Evolutionary conservation across 2,797 vertebrate species (phyloP).

Genomic region (Lithobates sylvaticus): DNA sequence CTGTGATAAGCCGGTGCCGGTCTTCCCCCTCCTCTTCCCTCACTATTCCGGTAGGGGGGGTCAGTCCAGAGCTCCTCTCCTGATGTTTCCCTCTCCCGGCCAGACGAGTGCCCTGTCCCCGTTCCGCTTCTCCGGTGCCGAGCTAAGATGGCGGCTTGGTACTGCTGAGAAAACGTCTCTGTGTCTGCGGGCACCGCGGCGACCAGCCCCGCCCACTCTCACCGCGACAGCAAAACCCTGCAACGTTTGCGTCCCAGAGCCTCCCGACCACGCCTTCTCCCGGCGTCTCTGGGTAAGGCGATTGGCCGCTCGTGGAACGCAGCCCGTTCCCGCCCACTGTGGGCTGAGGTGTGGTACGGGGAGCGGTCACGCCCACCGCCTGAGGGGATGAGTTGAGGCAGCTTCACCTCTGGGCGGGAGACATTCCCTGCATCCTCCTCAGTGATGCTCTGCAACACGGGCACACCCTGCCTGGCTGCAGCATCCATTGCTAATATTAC

Average conservation of each 20-base stretch:
- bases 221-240: conserved; percentile 23
- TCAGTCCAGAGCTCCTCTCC: neutral
- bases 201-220: conserved; percentile 52
- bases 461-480: conserved; percentile 13
- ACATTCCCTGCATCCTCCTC: conserved; percentile 7
- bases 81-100: neutral
- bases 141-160: conserved; percentile 61
- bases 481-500: no score
- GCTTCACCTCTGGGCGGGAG: neutral
- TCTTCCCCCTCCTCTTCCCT: conserved; percentile 7
- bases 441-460: conserved; percentile 15
- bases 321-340: conserved; percentile 52
- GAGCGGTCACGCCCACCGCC: conserved; percentile 40
- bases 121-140: conserved; percentile 58
- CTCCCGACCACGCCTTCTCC: neutral
- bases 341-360: conserved; percentile 45
- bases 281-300: rapidly evolving
- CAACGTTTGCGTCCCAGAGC: conserved; percentile 29
- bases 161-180: conserved; percentile 55
- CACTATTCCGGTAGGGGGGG: conserved; percentile 6
- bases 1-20: neutral
- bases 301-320: conserved; percentile 16
- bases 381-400: conserved; percentile 29
- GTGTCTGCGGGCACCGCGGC: conserved; percentile 53
- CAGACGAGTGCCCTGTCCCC: conserved; percentile 47